Conservation (phyloP, 2,888 invertebrate species). For the Pollenia griseotomentosa region DNA sequence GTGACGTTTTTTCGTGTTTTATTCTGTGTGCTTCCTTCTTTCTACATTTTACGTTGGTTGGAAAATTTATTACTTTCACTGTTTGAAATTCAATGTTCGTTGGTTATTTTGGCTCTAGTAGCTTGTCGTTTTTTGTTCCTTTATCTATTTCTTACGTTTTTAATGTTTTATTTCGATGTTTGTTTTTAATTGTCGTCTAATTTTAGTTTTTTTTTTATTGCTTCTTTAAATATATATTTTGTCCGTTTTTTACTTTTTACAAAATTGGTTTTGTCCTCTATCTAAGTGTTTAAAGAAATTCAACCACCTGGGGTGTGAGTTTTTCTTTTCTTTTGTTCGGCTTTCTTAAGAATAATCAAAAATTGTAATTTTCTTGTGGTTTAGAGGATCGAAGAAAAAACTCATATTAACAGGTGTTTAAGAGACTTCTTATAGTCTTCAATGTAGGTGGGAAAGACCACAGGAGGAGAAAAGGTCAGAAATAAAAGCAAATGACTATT, state of each 20-base stretch:
- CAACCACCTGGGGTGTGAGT: constrained; percentile 48
- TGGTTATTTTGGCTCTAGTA: constrained; percentile 33
- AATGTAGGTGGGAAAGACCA: constrained; percentile 36
- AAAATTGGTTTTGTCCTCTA: constrained; percentile 15
- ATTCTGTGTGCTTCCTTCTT: constrained; percentile 2
- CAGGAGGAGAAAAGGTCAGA: constrained; percentile 35
- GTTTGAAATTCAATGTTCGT: constrained; percentile 31
- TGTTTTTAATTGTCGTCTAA: constrained; percentile 69
- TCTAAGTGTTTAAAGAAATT: not conserved
- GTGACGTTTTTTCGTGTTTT: constrained; percentile 63
- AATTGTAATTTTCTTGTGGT: constrained; percentile 42
- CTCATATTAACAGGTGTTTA: constrained; percentile 57
- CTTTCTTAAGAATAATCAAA: not conserved
- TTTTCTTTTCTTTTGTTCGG: constrained; percentile 20
- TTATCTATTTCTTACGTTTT: constrained; percentile 31
- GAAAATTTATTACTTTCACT: constrained; percentile 61
- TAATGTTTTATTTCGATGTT: constrained; percentile 54
- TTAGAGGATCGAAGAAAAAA: constrained; percentile 1
- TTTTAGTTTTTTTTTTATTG: constrained; percentile 60
- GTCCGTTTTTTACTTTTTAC: not conserved
- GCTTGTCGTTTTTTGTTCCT: constrained; percentile 16
- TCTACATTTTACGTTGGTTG: constrained; percentile 29
- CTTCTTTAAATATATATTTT: constrained; percentile 16
- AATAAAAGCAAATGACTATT: constrained; percentile 10
- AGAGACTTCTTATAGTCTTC: constrained; percentile 8